Conservation (phyloP, 2,888 invertebrate species). For the Sinhomidia bicolor region DNA sequence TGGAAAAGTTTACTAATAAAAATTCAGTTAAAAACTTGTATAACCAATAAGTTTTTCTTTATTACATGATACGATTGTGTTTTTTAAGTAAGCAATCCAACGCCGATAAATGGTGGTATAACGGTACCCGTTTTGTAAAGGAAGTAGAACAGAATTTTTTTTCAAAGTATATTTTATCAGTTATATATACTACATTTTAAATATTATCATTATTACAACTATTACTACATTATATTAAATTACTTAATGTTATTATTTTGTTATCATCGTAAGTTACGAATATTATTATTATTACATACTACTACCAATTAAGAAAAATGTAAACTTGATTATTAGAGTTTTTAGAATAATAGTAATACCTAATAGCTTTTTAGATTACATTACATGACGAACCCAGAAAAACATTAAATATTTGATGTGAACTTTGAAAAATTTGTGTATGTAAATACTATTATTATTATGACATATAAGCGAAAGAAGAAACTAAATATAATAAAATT, state of each 20-base stretch:
- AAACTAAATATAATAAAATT: constrained; percentile 30
- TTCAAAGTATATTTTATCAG: constrained; percentile 37
- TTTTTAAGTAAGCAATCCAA: background rate
- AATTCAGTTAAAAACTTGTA: background rate
- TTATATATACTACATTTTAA: background rate
- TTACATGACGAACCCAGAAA: constrained; percentile 20
- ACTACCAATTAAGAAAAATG: background rate
- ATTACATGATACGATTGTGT: too few relatives aligned
- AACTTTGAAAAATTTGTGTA: constrained; percentile 17
- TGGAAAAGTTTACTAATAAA: background rate
- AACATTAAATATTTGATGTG: constrained; percentile 12
- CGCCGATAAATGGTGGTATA: constrained; percentile 8
- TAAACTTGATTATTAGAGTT: constrained; percentile 16
- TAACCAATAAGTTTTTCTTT: too few relatives aligned
- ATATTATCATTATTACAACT: constrained; percentile 6
- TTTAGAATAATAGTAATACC: background rate
- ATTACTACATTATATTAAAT: background rate
- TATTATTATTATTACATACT: background rate
- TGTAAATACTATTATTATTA: background rate
- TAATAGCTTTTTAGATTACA: background rate
- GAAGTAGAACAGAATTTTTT: constrained; percentile 1
- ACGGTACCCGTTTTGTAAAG: constrained; percentile 34
- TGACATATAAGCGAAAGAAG: constrained; percentile 6
- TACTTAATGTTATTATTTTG: constrained; percentile 18
- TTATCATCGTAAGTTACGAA: constrained; percentile 32